Evolutionary conservation across 2,113 vertebrate species (phyloP).

Genomic region (Typhlomys cinereus): DNA sequence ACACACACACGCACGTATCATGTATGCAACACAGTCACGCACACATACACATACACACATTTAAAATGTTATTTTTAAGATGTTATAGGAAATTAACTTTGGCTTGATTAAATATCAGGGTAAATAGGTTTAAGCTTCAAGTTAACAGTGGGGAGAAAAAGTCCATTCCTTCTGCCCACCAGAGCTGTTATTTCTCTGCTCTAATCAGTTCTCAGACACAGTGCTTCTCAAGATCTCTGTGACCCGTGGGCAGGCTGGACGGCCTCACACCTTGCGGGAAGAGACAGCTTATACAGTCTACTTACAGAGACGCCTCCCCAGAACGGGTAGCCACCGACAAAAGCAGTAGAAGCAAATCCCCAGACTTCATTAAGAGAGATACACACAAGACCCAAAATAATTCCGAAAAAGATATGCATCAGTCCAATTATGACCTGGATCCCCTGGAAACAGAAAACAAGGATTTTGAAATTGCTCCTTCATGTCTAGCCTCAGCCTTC

Average conservation of each 20-base stretch:
- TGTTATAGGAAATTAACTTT: not conserved
- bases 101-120: not conserved
- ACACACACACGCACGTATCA: no score
- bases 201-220: not conserved
- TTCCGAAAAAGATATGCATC: conserved; percentile 41
- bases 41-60: no score
- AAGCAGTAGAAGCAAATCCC: not conserved
- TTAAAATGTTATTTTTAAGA: no score
- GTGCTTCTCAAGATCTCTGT: not conserved
- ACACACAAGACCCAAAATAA: not conserved
- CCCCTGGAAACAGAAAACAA: conserved; percentile 50
- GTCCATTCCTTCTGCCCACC: not conserved
- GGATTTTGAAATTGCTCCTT: not conserved
- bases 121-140: not conserved
- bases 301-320: conserved; percentile 66
- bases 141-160: not conserved
- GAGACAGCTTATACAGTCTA: not conserved
- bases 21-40: no score
- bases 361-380: accelerated
- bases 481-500: not conserved
- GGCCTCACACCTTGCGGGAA: not conserved
- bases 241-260: not conserved
- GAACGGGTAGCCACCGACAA: conserved; percentile 52
- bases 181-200: not conserved
- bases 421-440: conserved; percentile 56